Evolutionary conservation across 92 coral and sea anemone genomes (phyloP), one percentile per base, ranked within the genome.

Genomic region (Epizoanthus stellaris): DNA sequence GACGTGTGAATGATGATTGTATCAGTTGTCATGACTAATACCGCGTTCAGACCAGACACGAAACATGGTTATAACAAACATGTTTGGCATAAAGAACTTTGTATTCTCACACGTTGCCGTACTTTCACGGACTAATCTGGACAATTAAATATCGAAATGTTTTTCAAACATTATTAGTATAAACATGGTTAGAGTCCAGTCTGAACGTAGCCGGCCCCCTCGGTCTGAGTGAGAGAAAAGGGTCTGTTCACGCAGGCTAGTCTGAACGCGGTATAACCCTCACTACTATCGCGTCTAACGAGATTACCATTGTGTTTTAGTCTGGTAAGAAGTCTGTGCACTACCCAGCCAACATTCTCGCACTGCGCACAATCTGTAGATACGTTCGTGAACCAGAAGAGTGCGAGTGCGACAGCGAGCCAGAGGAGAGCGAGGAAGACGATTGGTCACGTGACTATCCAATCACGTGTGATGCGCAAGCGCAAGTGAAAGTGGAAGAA

Each of bases 301-400:
- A 16, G 39, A 34, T 67, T 25, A 45, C 38, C 12, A 17, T 49
- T 52, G 77, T 59, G 20, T 52, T n/a, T 30, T 79, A 90, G 93
- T 86, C 93, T 19, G 82, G 66, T 21, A 83, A 86, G 10, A 85
- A 90, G 57, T 81, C 90, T 47, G 93, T 90, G 20, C 93, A 90
- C 34, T 90, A 87, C 49, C 93, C 93, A 1, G 89, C 87, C 13
- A 90, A 90, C 77, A 90, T 90, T 61, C 90, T 90, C 11, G 93
- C 85, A 59, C 71, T 90, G 80, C 81, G 93, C 73, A 86, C 85
- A n/a, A 79, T 90, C 71, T 75, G 86, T 56, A 87, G 90, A 45
- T 90, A 86, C 80, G n/a, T 75, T 73, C 80, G 63, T 42, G 93
- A 90, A 42, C 88, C 79, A 43, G 90, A 67, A 11, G 90, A 86